These are phyloP conservation scores for Rana temporaria DNA, from an alignment of 2,113 vertebrate genomes.

Conservation along the genomic window DNA sequence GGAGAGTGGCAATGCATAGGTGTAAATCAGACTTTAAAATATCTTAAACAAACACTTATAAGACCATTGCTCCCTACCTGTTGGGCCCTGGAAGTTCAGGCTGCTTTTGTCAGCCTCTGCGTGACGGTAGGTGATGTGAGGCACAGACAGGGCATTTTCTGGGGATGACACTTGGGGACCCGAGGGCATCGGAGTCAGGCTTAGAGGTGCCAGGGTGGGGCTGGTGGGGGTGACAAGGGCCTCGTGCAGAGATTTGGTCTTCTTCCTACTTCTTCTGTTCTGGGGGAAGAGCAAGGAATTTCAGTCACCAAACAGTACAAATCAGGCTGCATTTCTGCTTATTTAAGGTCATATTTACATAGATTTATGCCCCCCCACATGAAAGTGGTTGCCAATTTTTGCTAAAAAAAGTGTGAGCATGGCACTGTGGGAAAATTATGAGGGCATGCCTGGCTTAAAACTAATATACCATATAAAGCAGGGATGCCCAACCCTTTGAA, in stretches of 20 bases:
- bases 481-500: no score
- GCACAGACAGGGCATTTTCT: slow-evolving; percentile 75
- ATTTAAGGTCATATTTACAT: no score
- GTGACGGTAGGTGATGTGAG: slow-evolving; percentile 83
- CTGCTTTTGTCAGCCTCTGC: slow-evolving; percentile 77
- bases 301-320: slow-evolving; percentile 15
- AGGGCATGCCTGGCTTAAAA: no score
- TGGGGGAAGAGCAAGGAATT: slow-evolving; percentile 62
- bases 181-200: slow-evolving; percentile 12
- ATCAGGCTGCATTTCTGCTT: no score
- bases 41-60: no score
- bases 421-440: no score
- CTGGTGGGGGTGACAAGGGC: slow-evolving; percentile 70
- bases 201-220: slow-evolving; percentile 58
- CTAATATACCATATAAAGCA: no score
- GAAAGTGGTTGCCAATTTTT: no score
- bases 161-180: background rate
- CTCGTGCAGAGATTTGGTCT: slow-evolving; percentile 74
- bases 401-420: no score
- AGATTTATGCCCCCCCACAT: no score
- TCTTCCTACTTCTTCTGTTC: slow-evolving; percentile 79
- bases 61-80: slow-evolving; percentile 62
- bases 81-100: slow-evolving; percentile 71
- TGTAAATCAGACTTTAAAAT: no score
- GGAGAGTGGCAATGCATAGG: no score